Percentiles rank a stretch among this genome's conserved stretches.
phyloP scores from a whole-genome alignment of 1,140 invertebrate genomes.

The Goniozus legneri region DNA sequence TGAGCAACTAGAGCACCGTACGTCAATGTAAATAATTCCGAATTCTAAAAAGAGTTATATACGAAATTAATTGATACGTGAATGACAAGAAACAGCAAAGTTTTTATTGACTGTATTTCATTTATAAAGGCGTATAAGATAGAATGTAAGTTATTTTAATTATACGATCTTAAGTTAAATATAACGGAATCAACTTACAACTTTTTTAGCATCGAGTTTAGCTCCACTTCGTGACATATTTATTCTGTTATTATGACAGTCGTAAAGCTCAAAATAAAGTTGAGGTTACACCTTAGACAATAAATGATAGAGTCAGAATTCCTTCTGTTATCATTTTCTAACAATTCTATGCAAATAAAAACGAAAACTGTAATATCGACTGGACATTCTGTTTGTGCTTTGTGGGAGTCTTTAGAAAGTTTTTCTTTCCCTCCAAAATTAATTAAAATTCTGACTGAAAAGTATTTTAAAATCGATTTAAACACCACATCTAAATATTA shows the following conservation, averaged over 20 bases:
- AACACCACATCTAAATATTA: too few relatives aligned
- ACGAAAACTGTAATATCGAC: too few relatives aligned
- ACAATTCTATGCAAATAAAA: too few relatives aligned
- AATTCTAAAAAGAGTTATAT: conserved; percentile 70
- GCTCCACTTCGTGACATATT: conserved; percentile 62
- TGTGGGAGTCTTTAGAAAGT: too few relatives aligned
- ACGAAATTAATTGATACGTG: conserved; percentile 4
- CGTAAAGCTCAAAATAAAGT: too few relatives aligned
- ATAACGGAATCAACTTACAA: conserved; percentile 51
- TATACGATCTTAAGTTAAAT: conserved; percentile 1
- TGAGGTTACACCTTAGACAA: too few relatives aligned
- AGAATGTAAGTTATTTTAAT: conserved; percentile 11
- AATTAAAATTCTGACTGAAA: too few relatives aligned
- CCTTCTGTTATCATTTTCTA: too few relatives aligned
- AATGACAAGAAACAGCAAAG: conserved; percentile 1
- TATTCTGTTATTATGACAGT: conserved; percentile 17
- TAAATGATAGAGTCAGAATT: too few relatives aligned
- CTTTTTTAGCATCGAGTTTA: conserved; percentile 65
- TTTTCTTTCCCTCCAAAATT: too few relatives aligned
- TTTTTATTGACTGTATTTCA: neutral
- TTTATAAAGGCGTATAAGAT: neutral
- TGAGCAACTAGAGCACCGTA: conserved; percentile 97
- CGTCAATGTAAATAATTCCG: conserved; percentile 94
- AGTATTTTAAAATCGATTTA: too few relatives aligned
- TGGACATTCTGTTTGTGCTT: too few relatives aligned